Evolutionary conservation across 2,797 vertebrate genomes (phyloP), one percentile per base, ranked within the genome.

Genomic region (Philypnodon macrostomus): DNA sequence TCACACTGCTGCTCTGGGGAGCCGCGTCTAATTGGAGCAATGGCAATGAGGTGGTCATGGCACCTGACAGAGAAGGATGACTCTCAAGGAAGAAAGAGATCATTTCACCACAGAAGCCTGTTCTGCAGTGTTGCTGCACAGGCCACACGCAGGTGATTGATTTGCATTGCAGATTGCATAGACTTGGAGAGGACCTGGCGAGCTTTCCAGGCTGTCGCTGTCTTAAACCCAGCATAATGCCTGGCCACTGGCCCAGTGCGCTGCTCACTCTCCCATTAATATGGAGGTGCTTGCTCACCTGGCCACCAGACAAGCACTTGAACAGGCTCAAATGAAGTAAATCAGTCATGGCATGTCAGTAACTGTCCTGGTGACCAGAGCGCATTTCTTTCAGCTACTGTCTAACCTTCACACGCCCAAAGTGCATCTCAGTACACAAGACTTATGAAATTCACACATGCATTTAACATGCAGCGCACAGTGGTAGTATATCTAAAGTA

Each of bases 21-120:
- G 58, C 65, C 65, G 65, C 26, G 35, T 72, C 73, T 74, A 70
- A 84, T 75, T 71, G 65, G 63, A 80, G 69, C 56, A 41, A 68
- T 50, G 49, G 64, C 36, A 32, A 58, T 58, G 61, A 64, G 74
- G 79, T 56, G 70, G 63, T 76, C 64, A 64, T 51, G 54, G 59
- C 65, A 78, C 69, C 80, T 85, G 84, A 87, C 84, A 77, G 77
- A 85, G 83, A 88, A 54, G 59, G 75, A 88, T 86, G 64, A 55
- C 67, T 63, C 45, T 63, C 66, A 45, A 45, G 35, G 63, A 48
- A 63, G 57, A 77, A 65, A 53, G 37, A 47, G 70, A 86, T 65
- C 12, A 63, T 77, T 81, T 76, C 64, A 73, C 46, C 67, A 55
- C 53, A 70, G 64, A 54, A 24, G 56, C 55, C 62, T 53, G 63